phyloP scores from a whole-genome alignment of 2,888 invertebrate species.

The Gortyna flavago region DNA sequence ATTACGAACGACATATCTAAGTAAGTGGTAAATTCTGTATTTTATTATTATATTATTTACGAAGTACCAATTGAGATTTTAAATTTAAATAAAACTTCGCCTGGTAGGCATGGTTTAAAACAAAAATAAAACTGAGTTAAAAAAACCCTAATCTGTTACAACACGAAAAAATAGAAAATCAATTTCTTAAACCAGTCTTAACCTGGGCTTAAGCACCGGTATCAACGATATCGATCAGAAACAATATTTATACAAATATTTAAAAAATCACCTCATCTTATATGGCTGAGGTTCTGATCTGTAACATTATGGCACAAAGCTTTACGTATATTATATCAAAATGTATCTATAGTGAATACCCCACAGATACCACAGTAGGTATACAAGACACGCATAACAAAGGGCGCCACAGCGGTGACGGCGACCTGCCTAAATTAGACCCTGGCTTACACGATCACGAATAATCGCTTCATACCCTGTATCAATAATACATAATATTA shows the following conservation, averaged over 20 bases:
- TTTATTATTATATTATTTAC: neutral
- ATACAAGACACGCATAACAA: constrained; percentile 8
- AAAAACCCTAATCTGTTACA: too few species aligned
- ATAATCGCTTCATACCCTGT: constrained; percentile 19
- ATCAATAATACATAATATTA: constrained; percentile 7
- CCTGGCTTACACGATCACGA: constrained; percentile 33
- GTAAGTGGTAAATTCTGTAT: neutral
- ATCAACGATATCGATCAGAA: neutral
- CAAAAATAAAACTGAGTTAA: too few species aligned
- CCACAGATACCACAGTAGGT: neutral
- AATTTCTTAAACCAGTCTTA: too few species aligned
- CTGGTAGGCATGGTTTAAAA: too few species aligned
- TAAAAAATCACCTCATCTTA: neutral
- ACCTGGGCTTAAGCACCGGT: too few species aligned
- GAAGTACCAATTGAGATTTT: neutral
- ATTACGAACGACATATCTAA: too few species aligned
- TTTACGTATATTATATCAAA: neutral
- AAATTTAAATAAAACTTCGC: too few species aligned
- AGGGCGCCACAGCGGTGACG: constrained; percentile 12
- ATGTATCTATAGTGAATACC: neutral
- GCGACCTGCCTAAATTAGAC: constrained; percentile 17
- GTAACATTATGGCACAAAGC: neutral
- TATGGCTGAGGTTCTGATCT: neutral
- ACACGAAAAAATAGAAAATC: too few species aligned
- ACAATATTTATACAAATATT: neutral